Evolutionary conservation across 2,888 invertebrate genomes (phyloP).

Genomic region (Heteromurus nitidus): DNA sequence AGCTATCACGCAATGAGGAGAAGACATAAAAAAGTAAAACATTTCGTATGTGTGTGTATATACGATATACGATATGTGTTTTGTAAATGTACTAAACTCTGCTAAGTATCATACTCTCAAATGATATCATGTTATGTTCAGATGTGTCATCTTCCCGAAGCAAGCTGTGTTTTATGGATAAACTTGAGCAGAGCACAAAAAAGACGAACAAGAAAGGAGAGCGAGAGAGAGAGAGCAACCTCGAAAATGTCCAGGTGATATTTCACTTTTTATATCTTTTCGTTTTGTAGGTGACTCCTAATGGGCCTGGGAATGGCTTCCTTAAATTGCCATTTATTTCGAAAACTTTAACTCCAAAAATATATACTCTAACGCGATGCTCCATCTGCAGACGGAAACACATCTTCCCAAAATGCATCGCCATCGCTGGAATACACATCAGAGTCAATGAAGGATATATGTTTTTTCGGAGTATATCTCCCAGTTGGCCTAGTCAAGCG

Average conservation of each 20-base stretch:
- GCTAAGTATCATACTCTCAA: no score
- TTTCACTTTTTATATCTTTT: constrained; percentile 61
- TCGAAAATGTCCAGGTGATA: constrained; percentile 58
- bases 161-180: constrained; percentile 61
- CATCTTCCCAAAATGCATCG: neutral
- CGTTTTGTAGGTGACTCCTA: constrained; percentile 59
- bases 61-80: no score
- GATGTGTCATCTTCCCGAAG: constrained; percentile 48
- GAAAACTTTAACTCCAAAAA: constrained; percentile 39
- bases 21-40: no score
- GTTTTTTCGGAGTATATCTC: constrained; percentile 16
- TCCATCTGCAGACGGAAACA: no score
- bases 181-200: constrained; percentile 47
- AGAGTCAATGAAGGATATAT: constrained; percentile 18
- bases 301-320: constrained; percentile 60
- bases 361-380: constrained; percentile 6
- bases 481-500: no score
- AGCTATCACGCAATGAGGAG: neutral
- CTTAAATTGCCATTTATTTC: constrained; percentile 58
- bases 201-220: constrained; percentile 9
- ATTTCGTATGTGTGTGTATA: neutral
- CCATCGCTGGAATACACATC: constrained; percentile 6
- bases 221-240: constrained; percentile 38
- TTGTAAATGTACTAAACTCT: no score
- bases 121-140: constrained; percentile 29